Base-by-base conservation (phyloP, 2,888 invertebrate species). In the Kuschelorhynchus macadamiae region DNA sequence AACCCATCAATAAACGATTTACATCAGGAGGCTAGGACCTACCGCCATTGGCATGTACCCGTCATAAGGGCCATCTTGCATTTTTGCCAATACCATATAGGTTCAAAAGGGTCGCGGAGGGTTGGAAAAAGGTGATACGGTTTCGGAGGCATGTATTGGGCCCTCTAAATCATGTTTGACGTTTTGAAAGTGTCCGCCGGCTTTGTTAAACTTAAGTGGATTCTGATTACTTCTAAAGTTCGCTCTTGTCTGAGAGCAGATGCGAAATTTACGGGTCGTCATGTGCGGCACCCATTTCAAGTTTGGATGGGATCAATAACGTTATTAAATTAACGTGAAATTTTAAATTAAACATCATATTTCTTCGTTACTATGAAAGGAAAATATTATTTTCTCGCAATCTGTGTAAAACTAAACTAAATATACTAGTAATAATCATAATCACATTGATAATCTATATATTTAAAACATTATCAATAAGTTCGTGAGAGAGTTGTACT, bases 101-200 rank as follows among this genome's bases (percentile, higher is more conserved):
- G 47, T 64, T 63, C 46, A 36, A 64, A 64, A 67, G 63, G 67
- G 52, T 70, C 59, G 42, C 41, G 70, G 73, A 63, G 63, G 68
- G 63, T 63, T 39, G 52, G 72, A 71, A 72, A 74, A 72, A 72
- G 76, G 74, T 74, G 71, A 70, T 74, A 75, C 63, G 71, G 72
- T 73, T 76, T 74, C 72, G 66, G 64, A 64, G 67, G 63, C 62
- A 62, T 66, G 70, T 70, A 52, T 25, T n/a, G 47, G 42, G 67
- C 50, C 59, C 53, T 55, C 62, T 80, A 81, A 81, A 81, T 81
- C 81, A 80, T 77, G 60, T 78, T 77, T 80, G 82, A 82, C 81
- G 76, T 69, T 76, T 77, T 75, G 71, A 74, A 78, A 77, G 76
- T 72, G 66, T 62, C 62, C 67, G 64, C 30, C 60, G 55, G 52